Percentiles rank a stretch among this genome's conserved stretches.
phyloP scores from a whole-genome alignment of 2,888 invertebrate species.

The Hyppa rectilinea region DNA sequence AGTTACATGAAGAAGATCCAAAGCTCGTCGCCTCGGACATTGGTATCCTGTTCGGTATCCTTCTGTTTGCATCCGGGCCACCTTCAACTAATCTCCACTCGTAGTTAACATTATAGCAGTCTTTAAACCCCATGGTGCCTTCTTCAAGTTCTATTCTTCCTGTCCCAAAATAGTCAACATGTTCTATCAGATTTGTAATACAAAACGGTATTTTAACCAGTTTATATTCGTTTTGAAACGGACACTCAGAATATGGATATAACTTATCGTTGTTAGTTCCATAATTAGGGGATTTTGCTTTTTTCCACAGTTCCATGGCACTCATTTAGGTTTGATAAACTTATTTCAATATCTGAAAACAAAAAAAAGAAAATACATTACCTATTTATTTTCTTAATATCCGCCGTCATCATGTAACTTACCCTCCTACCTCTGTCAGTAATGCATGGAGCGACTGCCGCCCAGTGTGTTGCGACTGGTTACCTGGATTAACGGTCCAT shows the following conservation, averaged over 20 bases:
- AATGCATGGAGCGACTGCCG: too few species aligned
- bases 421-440: too few species aligned
- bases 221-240: slow-evolving; percentile 1
- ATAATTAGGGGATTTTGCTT: slow-evolving; percentile 32
- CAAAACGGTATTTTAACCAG: slow-evolving; percentile 34
- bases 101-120: slow-evolving; percentile 33
- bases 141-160: background rate
- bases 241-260: slow-evolving; percentile 42
- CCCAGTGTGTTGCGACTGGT: too few species aligned
- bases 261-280: slow-evolving; percentile 13
- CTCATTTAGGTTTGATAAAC: background rate
- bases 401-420: too few species aligned
- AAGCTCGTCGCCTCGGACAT: fast-evolving
- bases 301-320: background rate
- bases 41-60: slow-evolving; percentile 46
- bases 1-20: background rate
- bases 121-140: slow-evolving; percentile 6
- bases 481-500: too few species aligned
- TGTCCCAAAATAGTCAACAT: slow-evolving; percentile 24
- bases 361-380: background rate
- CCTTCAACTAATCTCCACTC: fast-evolving
- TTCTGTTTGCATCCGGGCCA: slow-evolving; percentile 19
- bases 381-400: background rate
- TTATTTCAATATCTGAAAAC: slow-evolving; percentile 20
- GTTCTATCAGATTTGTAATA: slow-evolving; percentile 30